phyloP scores from a whole-genome alignment of 2,888 invertebrate genomes.

The Drosophila birchii region DNA sequence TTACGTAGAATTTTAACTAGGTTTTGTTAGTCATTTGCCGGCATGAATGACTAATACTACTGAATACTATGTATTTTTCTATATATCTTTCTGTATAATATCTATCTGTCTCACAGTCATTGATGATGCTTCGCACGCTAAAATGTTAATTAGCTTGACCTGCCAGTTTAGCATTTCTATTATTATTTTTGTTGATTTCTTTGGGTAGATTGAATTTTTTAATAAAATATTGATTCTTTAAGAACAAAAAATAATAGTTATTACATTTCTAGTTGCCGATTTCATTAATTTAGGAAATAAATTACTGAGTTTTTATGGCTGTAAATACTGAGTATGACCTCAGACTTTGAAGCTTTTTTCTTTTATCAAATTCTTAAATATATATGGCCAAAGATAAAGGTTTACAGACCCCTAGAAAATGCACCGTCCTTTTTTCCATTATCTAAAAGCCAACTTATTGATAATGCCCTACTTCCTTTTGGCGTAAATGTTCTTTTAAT shows the following conservation, averaged over 20 bases:
- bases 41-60: conserved; percentile 45
- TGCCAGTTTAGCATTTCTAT: conserved; percentile 22
- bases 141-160: conserved; percentile 41
- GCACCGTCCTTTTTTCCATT: conserved; percentile 26
- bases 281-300: neutral
- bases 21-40: conserved; percentile 49
- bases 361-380: neutral
- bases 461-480: conserved; percentile 70
- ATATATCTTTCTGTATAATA: conserved; percentile 1
- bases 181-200: neutral
- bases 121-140: conserved; percentile 35
- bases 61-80: conserved; percentile 1
- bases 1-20: conserved; percentile 3
- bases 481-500: conserved; percentile 45
- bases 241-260: neutral
- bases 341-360: conserved; percentile 3
- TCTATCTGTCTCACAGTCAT: neutral
- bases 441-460: conserved; percentile 54
- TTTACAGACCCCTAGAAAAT: conserved; percentile 10
- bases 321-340: neutral
- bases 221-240: neutral
- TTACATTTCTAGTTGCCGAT: no score
- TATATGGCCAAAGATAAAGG: conserved; percentile 17
- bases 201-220: neutral
- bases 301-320: neutral